phyloP scores from a whole-genome alignment of 2,797 vertebrate genomes.

The Echiichthys vipera region DNA sequence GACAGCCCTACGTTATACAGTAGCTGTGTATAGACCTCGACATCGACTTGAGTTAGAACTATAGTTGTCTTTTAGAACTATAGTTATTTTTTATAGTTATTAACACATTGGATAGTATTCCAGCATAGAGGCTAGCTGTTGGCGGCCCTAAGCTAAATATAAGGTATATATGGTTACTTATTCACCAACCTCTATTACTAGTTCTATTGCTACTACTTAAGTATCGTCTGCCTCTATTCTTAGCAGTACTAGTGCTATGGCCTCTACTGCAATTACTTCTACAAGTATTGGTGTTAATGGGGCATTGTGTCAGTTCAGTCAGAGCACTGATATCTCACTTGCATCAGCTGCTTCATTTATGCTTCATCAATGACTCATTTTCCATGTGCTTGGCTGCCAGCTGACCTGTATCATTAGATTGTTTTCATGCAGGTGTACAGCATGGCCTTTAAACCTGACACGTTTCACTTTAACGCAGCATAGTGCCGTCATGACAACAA shows the following conservation, averaged over 20 bases:
- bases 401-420: neutral
- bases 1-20: too few species aligned
- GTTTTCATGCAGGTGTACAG: neutral
- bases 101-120: too few species aligned
- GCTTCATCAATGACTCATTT: neutral
- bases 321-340: too few species aligned
- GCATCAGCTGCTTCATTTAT: neutral
- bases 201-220: neutral
- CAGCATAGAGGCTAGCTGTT: too few species aligned
- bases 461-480: neutral
- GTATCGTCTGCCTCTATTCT: neutral
- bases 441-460: neutral
- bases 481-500: neutral
- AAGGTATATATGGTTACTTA: too few species aligned
- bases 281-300: neutral
- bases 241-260: neutral
- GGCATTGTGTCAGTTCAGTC: neutral
- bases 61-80: too few species aligned
- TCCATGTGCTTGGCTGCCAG: neutral
- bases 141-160: too few species aligned
- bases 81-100: too few species aligned
- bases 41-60: too few species aligned
- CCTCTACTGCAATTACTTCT: neutral
- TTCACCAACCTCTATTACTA: neutral
- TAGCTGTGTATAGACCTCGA: too few species aligned